Conservation (phyloP, 2,113 vertebrate species). For the Todiramphus chloris region DNA sequence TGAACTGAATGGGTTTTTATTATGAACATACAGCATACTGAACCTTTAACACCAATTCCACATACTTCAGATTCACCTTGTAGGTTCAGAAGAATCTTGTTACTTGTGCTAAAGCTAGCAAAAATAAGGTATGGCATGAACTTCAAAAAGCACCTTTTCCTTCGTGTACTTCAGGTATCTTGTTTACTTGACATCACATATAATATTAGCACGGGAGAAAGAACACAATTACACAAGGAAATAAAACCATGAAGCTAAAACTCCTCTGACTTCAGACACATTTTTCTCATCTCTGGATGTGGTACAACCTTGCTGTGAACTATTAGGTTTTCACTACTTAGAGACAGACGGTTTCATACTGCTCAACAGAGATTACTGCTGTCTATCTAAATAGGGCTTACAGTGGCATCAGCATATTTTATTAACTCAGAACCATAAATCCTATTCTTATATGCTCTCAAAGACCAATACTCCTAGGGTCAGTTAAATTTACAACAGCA, state of each 20-base stretch:
- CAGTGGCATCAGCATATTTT: constrained; percentile 68
- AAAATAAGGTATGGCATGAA: background rate
- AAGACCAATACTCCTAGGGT: constrained; percentile 58
- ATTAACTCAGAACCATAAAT: constrained; percentile 67
- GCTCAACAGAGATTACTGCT: constrained; percentile 67
- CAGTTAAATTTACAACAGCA: constrained; percentile 54
- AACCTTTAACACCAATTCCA: background rate
- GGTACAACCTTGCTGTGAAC: constrained; percentile 63
- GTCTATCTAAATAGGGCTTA: constrained; percentile 66
- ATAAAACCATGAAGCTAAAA: constrained; percentile 30
- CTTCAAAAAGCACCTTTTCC: background rate
- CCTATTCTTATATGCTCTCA: constrained; percentile 58
- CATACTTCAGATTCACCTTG: background rate
- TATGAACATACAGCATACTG: background rate
- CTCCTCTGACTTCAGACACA: constrained; percentile 8
- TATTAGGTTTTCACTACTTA: constrained; percentile 51
- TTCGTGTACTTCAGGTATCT: background rate
- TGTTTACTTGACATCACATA: background rate
- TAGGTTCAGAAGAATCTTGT: background rate
- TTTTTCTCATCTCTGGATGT: constrained; percentile 59
- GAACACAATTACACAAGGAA: background rate
- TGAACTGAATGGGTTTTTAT: background rate
- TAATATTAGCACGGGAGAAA: background rate
- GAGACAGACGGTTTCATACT: constrained; percentile 57
- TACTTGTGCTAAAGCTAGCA: background rate